Percentiles rank a stretch among this genome's conserved stretches.
Conservation (phyloP, 2,797 vertebrate genomes). For the Synaphobranchus kaupii region DNA sequence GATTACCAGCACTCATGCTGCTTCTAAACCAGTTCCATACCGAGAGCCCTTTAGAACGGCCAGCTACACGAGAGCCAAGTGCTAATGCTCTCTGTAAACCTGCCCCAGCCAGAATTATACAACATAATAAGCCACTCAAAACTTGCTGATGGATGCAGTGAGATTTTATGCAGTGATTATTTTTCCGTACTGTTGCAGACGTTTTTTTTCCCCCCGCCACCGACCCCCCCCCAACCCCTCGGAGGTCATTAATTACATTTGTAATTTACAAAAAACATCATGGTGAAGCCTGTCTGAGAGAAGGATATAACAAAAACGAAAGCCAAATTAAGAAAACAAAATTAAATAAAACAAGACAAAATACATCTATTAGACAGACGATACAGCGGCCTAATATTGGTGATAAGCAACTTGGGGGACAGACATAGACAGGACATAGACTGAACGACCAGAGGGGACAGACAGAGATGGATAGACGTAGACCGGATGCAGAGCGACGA, state of each 20-base stretch:
- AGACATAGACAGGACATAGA: neutral
- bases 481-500: no score
- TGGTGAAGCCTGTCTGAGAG: neutral
- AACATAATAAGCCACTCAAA: neutral
- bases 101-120: neutral
- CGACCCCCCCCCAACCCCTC: neutral
- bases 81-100: neutral
- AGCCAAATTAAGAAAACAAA: neutral
- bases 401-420: neutral
- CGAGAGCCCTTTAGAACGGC: neutral
- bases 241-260: neutral
- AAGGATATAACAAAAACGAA: neutral
- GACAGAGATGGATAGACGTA: neutral
- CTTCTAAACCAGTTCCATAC: constrained; percentile 8
- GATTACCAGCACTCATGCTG: constrained; percentile 25
- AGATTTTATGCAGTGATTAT: neutral
- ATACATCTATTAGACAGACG: neutral
- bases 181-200: neutral
- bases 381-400: neutral
- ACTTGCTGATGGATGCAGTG: neutral
- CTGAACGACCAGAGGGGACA: neutral
- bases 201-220: no score
- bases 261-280: neutral
- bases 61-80: neutral
- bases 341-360: neutral